Conservation (phyloP, 2,797 vertebrate species). For the Pangasius krempfi region DNA sequence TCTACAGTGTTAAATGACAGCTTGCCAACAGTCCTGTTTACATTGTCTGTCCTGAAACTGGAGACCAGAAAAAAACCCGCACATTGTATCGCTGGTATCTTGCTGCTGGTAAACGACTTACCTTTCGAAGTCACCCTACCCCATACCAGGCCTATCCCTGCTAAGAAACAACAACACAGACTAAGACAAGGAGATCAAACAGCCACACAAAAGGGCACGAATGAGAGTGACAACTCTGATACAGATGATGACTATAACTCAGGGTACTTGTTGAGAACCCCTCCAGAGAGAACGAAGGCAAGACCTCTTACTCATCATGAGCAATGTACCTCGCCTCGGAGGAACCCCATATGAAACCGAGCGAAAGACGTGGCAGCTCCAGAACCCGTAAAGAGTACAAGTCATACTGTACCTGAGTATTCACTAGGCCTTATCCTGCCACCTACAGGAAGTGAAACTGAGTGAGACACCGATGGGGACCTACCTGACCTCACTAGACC, state of each 20-base stretch:
- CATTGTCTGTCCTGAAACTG: slow-evolving; percentile 32
- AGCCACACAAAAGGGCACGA: neutral
- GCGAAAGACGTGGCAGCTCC: neutral
- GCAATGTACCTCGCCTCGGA: neutral
- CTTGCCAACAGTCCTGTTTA: slow-evolving; percentile 38
- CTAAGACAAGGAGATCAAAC: neutral
- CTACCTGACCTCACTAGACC: too few relatives aligned
- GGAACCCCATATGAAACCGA: neutral
- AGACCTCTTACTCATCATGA: neutral
- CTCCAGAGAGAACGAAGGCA: neutral
- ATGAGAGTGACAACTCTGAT: neutral
- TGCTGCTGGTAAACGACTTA: neutral
- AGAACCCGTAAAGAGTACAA: neutral
- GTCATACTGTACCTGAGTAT: neutral
- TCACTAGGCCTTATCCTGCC: neutral
- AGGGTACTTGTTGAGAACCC: neutral
- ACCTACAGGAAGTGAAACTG: too few relatives aligned
- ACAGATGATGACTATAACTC: neutral
- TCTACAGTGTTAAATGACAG: slow-evolving; percentile 27
- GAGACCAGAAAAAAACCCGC: slow-evolving; percentile 10
- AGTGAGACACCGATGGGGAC: too few relatives aligned
- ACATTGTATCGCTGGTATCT: neutral
- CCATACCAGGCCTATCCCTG: neutral
- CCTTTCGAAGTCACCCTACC: neutral
- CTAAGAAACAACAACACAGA: neutral